Conservation (phyloP, 2,113 vertebrate genomes). For the Phyllopteryx taeniolatus region DNA sequence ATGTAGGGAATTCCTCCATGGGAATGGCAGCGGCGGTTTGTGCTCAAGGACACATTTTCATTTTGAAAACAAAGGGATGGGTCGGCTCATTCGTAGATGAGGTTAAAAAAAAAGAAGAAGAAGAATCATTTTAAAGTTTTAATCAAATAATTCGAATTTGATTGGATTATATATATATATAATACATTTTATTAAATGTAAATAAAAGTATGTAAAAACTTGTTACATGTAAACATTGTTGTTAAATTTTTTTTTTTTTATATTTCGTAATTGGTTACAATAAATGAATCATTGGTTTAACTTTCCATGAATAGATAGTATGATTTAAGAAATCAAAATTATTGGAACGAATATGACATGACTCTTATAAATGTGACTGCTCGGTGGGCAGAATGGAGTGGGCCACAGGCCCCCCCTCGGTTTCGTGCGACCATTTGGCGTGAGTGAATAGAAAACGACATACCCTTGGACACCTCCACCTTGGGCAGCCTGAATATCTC, state of each 20-base stretch:
- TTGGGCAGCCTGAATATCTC: constrained; percentile 89
- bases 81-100: not conserved
- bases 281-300: no score
- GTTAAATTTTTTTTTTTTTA: no score
- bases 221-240: no score
- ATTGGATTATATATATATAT: not conserved
- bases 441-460: not conserved
- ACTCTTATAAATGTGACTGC: not conserved
- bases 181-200: no score
- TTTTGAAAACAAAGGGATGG: not conserved
- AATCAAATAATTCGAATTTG: not conserved
- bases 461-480: constrained; percentile 89
- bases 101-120: not conserved
- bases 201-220: no score
- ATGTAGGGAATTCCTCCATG: not conserved
- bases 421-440: not conserved
- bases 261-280: no score
- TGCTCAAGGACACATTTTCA: not conserved
- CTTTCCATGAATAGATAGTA: no score
- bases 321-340: no score
- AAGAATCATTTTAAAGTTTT: not conserved
- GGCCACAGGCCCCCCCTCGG: no score
- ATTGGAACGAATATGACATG: not conserved
- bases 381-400: not conserved
- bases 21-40: not conserved